phyloP scores from a whole-genome alignment of 23 tunicate species.

The Ciona savignyi region DNA sequence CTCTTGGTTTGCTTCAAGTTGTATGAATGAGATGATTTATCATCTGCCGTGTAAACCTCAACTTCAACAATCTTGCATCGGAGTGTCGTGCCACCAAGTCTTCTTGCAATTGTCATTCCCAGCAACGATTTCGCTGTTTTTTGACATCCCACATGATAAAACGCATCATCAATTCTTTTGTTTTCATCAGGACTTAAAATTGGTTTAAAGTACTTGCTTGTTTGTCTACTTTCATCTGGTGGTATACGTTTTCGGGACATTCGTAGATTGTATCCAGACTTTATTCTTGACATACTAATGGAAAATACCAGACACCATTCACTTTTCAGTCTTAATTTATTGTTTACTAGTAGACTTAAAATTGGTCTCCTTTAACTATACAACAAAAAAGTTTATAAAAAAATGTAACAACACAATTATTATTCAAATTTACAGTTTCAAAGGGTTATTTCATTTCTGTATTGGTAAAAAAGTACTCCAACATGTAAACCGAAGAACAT shows the following conservation, averaged over 20 bases:
- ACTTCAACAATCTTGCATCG: slow-evolving; percentile 44
- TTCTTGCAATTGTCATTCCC: slow-evolving; percentile 31
- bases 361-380: too few relatives aligned
- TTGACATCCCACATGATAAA: slow-evolving; percentile 13
- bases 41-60: slow-evolving; percentile 44
- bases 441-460: too few relatives aligned
- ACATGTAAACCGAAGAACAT: too few relatives aligned
- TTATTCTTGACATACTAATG: not conserved
- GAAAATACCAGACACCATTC: too few relatives aligned
- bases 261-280: not conserved
- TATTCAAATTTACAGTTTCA: too few relatives aligned
- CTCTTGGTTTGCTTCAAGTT: slow-evolving; percentile 30
- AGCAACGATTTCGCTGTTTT: slow-evolving; percentile 31
- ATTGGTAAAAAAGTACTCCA: too few relatives aligned
- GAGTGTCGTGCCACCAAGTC: not conserved
- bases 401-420: too few relatives aligned
- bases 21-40: slow-evolving; percentile 56
- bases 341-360: too few relatives aligned
- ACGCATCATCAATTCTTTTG: not conserved
- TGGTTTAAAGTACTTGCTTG: not conserved
- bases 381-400: too few relatives aligned
- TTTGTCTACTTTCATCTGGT: not conserved
- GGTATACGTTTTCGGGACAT: not conserved
- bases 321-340: too few relatives aligned
- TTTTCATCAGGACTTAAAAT: not conserved